These are phyloP conservation scores for Manis javanica DNA, from an alignment of 2,797 vertebrate species.

Conservation along the genomic window DNA sequence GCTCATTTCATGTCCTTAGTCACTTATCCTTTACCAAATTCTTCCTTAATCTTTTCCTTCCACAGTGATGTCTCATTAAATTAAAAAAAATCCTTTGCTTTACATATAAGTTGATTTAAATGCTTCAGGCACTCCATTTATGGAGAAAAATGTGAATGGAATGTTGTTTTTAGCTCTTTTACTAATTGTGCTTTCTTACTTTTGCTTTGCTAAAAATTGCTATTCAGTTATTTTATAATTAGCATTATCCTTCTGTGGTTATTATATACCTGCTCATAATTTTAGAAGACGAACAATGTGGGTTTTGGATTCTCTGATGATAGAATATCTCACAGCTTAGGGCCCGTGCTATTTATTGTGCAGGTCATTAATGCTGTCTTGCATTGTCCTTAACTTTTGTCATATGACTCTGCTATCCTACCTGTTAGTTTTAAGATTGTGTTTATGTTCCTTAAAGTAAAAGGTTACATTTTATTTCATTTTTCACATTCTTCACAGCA, in stretches of 20 bases:
- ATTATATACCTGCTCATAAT: background rate
- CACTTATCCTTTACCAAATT: background rate
- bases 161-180: background rate
- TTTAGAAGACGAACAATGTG: background rate
- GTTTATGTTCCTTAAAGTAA: conserved; percentile 4
- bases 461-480: background rate
- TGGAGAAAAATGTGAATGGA: background rate
- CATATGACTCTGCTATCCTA: background rate
- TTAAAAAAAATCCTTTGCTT: background rate
- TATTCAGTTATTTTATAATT: conserved; percentile 4
- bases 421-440: background rate
- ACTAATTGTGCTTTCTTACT: background rate
- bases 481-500: background rate
- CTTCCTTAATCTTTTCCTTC: background rate
- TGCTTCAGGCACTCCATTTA: background rate
- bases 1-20: background rate
- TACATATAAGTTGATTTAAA: background rate
- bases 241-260: background rate
- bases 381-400: background rate
- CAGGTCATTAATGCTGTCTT: background rate
- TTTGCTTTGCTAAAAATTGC: background rate
- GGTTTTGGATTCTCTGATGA: background rate
- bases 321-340: background rate
- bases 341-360: background rate
- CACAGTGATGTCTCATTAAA: background rate